Evolutionary conservation across 2,888 invertebrate genomes (phyloP), one percentile per base, ranked within the genome.

Genomic region (Philereme transversata): DNA sequence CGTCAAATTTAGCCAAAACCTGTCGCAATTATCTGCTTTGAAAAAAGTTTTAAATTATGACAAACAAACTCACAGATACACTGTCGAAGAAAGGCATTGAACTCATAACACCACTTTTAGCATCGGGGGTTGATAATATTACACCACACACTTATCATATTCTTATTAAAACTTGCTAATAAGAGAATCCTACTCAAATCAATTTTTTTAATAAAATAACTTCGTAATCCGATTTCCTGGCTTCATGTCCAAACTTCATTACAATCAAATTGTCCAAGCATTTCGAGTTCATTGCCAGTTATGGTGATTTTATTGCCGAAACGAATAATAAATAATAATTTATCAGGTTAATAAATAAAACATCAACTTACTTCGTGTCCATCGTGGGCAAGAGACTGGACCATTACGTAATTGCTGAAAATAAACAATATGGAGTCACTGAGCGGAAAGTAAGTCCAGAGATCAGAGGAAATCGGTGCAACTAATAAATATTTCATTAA

Each of bases 361-460:
- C 10, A 55, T 50, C 41, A 59, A 93, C 95, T 94, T 89, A 96
- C 96, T 88, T 99, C 99, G 79, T 98, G 97, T 45, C 98, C 98
- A 68, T 96, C 96, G 75, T 96, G 96, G 57, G 97, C 97, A 57
- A 98, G 92, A 77, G 96, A 94, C 85, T 99, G 98, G 22, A 98
- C 96, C 95, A 97, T 97, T 73, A 96, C 97, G 90, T 99, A 99
- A 90, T 99, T 98, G 80, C 98, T 98, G 93, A 92, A 96, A 92
- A 66, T 46, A 71, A 67, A 63, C 71, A 68, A 66, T 11, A 55
- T 44, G 55, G 8, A 47, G 38, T 6, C 40, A 59, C 38, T 55
- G 10, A 52, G 45, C 59, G 53, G 55, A 49, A 62, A 57, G 55
- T 60, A 53, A 57, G 54, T 50, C 41, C 44, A 22, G 7, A 60